Evolutionary conservation across 1,140 invertebrate genomes (phyloP), one percentile per base, ranked within the genome.

Genomic region (Pseudomyrmex sp.): DNA sequence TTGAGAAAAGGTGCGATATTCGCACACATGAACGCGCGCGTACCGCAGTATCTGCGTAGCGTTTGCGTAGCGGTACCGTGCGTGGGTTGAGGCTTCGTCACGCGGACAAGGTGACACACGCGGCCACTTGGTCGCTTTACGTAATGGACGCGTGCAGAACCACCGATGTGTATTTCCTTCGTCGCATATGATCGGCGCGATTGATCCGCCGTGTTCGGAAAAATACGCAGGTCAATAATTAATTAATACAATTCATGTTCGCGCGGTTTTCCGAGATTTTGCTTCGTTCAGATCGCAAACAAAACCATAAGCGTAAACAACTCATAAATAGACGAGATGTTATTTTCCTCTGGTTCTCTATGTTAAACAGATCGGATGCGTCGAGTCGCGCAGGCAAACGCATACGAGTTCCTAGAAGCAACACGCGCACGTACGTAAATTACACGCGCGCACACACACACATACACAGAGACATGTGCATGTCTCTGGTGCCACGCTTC

Each of bases 1-100:
- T 73, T 26, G 56, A 20, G n/a, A 77, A 61, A 46, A 63, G 54
- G 18, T 63, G 23, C 50, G 59, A 44, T 54, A n/a, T 58, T 18
- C 65, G 52, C 59, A 50, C 48, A 46, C 65, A 15, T 18, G 56
- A 15, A 18, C 56, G 58, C 54, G 18, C 54, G 35, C 63, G 75
- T 35, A 26, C 35, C 13, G 69, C 69, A 26, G 44, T 87, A 82
- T 89, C 66, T 66, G 66, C 66, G 75, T 86, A 75, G 84, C 85
- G 86, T 91, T 88, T 91, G 84, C 84, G 88, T 92, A 92, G 91
- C 91, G 91, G 91, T 91, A 91, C 82, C 65, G 77, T 89, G 88
- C 88, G 90, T 91, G 90, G 88, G 90, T 84, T 84, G 86, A 68
- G 46, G 48, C 76, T 74, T 70, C 73, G 70, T 73, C 79, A 66